Evolutionary conservation across 2,888 invertebrate species (phyloP), one percentile per base, ranked within the genome.

Genomic region (Peribatodes rhomboidaria): DNA sequence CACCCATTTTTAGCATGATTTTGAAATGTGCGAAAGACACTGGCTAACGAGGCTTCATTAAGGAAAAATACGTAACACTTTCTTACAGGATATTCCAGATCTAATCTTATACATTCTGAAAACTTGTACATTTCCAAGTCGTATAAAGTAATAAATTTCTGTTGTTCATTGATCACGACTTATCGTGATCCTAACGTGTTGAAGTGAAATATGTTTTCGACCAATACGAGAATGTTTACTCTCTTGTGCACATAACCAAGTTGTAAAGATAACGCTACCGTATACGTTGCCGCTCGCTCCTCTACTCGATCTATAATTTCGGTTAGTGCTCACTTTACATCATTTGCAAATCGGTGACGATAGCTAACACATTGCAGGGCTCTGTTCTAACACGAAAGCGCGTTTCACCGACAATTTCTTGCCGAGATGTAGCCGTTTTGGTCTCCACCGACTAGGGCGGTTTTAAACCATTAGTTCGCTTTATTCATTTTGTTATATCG

Each of bases 341-440:
- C 92, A 92, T 82, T 92, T 83, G 86, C 81, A 74, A 74, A 80
- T 73, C 75, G 76, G 88, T 86, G 71, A 81, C 89, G 85, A 82
- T 83, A 85, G 85, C 73, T 82, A 80, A 72, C 82, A 86, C 87
- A 89, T 86, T 84, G 82, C 79, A 75, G 74, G 73, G 78, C 82
- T 88, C 87, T 85, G 83, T 84, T 82, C 74, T 73, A 75, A 73
- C 68, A 76, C 76, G 70, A 75, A 80, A 82, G 78, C 81, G 83
- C 76, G 75, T 71, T 75, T 80, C 73, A 66, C 42, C 27, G 73
- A 78, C 63, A 68, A 66, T 70, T 81, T 75, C 76, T 77, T 78
- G 84, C 76, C 82, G 93, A 92, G 81, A 93, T 93, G 93, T 93
- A 93, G 93, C 90, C 92, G 75, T 83, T 86, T 86, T 73, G 69